Conservation (phyloP, 2,888 invertebrate genomes). For the Drosophila limbata region DNA sequence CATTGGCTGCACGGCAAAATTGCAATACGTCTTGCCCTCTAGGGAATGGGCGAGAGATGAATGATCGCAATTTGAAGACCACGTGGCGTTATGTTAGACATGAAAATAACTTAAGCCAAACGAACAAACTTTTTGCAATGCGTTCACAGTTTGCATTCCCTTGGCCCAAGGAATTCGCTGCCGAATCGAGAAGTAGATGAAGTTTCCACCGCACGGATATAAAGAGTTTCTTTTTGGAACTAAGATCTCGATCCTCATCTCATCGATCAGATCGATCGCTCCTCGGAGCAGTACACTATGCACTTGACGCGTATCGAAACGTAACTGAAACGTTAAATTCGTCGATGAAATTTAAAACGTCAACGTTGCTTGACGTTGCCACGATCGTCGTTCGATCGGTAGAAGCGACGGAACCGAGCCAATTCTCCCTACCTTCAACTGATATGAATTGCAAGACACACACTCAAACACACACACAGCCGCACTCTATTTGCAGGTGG, state of each 20-base stretch:
- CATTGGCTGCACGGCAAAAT: conserved; percentile 16
- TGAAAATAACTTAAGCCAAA: conserved; percentile 86
- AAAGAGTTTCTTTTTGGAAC: not conserved
- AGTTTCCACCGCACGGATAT: conserved; percentile 1
- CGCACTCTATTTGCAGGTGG: conserved; percentile 36
- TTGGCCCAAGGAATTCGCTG: conserved; percentile 85
- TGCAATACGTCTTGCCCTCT: conserved; percentile 5
- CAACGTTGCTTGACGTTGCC: conserved; percentile 58
- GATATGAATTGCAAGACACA: conserved; percentile 62
- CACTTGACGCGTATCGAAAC: conserved; percentile 84
- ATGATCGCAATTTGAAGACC: conserved; percentile 18
- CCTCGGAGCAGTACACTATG: conserved; percentile 68
- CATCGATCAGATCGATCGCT: conserved; percentile 32
- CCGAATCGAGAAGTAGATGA: conserved; percentile 49
- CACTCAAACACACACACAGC: conserved; percentile 5
- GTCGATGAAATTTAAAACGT: conserved; percentile 84
- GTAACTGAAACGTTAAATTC: conserved; percentile 82
- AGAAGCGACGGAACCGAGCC: conserved; percentile 18
- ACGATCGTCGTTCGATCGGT: conserved; percentile 58
- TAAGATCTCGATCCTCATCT: conserved; percentile 6
- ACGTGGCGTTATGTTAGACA: conserved; percentile 78
- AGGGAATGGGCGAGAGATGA: not conserved
- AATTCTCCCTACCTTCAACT: conserved; percentile 28
- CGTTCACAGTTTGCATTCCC: conserved; percentile 84
- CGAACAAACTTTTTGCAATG: conserved; percentile 84